Conservation (phyloP, 2,113 vertebrate genomes). For the Trochalopteron elliotii region DNA sequence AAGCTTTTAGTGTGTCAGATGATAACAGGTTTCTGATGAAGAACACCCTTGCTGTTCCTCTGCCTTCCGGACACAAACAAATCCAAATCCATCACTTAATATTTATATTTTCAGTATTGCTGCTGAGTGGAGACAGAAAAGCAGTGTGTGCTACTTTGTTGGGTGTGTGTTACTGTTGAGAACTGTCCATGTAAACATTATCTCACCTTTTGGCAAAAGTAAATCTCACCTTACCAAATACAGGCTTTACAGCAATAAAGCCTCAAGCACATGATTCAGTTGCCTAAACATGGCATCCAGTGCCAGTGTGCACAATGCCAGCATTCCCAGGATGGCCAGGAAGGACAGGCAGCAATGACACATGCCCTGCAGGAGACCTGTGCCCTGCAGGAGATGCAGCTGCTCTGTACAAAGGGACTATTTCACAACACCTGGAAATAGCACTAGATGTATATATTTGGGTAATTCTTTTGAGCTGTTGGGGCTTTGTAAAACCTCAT, state of each 20-base stretch:
- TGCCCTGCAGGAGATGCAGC: background rate
- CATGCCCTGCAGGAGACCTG: accelerated
- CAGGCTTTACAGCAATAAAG: background rate
- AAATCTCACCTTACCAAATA: background rate
- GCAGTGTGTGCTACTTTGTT: background rate
- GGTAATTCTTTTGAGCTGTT: background rate
- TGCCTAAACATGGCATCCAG: background rate
- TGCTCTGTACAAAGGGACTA: background rate
- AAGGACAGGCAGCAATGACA: background rate
- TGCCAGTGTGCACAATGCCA: background rate
- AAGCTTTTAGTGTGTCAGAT: background rate
- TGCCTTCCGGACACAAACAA: background rate
- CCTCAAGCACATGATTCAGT: background rate
- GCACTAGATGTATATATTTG: background rate
- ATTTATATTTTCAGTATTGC: background rate
- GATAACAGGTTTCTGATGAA: background rate
- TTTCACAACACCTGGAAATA: background rate
- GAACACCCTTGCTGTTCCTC: background rate
- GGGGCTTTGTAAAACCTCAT: background rate
- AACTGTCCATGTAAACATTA: background rate
- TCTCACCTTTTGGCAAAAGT: background rate
- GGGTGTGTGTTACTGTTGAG: background rate
- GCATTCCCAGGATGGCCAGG: background rate
- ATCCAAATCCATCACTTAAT: background rate
- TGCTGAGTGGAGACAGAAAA: background rate